These are phyloP conservation scores for Axea sp. DNA, from an alignment of 2,888 invertebrate species.

Conservation along the genomic window DNA sequence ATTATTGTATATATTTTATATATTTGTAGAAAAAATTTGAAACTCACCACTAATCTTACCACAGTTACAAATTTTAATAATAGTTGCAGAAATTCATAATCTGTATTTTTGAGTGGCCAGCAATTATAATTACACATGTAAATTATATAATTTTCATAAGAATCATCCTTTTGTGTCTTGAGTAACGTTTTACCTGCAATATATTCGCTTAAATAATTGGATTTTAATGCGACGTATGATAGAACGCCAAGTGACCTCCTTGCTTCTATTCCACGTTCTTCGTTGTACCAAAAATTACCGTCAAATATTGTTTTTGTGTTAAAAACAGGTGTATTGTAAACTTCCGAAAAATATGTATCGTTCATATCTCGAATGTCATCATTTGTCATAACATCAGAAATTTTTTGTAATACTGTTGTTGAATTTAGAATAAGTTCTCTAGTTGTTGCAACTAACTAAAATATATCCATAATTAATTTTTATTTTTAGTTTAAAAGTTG, in stretches of 20 bases:
- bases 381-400: conserved; percentile 73
- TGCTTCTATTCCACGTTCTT: conserved; percentile 75
- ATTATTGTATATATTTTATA: conserved; percentile 3
- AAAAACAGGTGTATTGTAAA: conserved; percentile 69
- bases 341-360: conserved; percentile 74
- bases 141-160: conserved; percentile 67
- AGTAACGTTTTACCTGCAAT: conserved; percentile 71
- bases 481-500: too few species aligned
- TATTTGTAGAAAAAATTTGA: neutral
- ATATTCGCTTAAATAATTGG: conserved; percentile 73
- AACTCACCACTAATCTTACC: conserved; percentile 71
- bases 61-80: conserved; percentile 72
- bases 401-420: conserved; percentile 71
- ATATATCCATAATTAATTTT: too few species aligned
- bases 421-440: conserved; percentile 74
- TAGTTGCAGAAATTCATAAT: conserved; percentile 74
- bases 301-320: conserved; percentile 71
- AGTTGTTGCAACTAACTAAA: conserved; percentile 72
- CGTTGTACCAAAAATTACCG: conserved; percentile 72
- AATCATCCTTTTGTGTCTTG: conserved; percentile 64
- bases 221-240: conserved; percentile 69
- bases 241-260: conserved; percentile 72
- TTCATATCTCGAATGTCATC: conserved; percentile 78
- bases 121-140: conserved; percentile 72
- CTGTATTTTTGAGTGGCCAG: conserved; percentile 68